Evolutionary conservation across 2,888 invertebrate genomes (phyloP), one percentile per base, ranked within the genome.

Genomic region (Spodoptera picta): DNA sequence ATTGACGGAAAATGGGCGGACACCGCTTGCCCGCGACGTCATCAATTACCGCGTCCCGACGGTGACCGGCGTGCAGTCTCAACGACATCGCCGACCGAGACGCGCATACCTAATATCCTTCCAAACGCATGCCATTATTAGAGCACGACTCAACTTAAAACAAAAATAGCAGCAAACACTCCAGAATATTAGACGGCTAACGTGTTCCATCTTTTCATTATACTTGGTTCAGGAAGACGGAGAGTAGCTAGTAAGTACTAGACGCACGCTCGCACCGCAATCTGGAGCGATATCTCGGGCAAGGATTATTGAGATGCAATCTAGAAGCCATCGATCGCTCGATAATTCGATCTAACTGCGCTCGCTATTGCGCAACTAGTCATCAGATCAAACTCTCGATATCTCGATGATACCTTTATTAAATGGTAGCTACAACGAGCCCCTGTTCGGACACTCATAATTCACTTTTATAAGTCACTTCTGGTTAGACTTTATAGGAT

Each of bases 1-100:
- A 94, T 95, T 94, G 94, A 94, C 94, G 94, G 94, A 94, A 94
- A 93, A 94, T 95, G 95, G 94, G 94, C 95, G 94, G 94, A 94
- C 92, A 91, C 90, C 90, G 91, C 86, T 91, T 91, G 92, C 85
- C 93, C 91, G 92, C 93, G 92, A 93, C 92, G 93, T 93, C 94
- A 93, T 94, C 94, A 94, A 94, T 94, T 93, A 94, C 90, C 85
- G 84, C 89, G 91, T 91, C 91, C 87, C 89, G 93, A 90, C 93
- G 93, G 92, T 92, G 92, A 92, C 92, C 91, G 89, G 79, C 84
- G 86, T 84, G 87, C 87, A 87, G 85, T 79, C 78, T 79, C 80
- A 77, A 83, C 82, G 78, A 81, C 83, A 83, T 84, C 87, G 83
- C 78, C 84, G 82, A 73, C 84, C 75, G 76, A 89, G 85, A 87